A percentile compares a stretch with the other conserved stretches of the same genome.
Conservation (phyloP, 1,140 invertebrate species). For the Drosophila pruinosa region DNA sequence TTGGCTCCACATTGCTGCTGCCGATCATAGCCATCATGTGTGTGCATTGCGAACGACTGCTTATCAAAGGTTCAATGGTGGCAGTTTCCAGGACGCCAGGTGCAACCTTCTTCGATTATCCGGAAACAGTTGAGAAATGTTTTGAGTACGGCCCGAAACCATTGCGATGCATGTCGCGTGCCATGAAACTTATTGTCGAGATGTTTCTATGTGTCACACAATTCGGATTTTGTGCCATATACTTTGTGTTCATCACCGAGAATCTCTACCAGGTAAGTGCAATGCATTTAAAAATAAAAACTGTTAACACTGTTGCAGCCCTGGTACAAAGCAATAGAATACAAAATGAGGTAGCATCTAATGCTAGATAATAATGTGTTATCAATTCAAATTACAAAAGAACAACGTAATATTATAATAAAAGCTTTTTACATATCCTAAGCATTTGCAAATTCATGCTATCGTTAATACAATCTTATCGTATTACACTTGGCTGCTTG, state of each 20-base stretch:
- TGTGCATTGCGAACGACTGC: slow-evolving; percentile 88
- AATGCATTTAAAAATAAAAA: no score
- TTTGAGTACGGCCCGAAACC: slow-evolving; percentile 88
- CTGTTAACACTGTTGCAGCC: no score
- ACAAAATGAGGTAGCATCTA: no score
- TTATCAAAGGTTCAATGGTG: slow-evolving; percentile 62
- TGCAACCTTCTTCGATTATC: slow-evolving; percentile 85
- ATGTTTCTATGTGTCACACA: slow-evolving; percentile 95
- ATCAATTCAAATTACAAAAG: no score
- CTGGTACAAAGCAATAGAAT: no score
- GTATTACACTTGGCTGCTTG: no score
- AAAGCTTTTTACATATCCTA: no score
- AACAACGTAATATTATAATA: no score
- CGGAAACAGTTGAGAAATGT: slow-evolving; percentile 90
- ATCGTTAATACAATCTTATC: no score
- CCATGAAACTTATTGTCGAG: slow-evolving; percentile 88
- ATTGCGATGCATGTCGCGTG: slow-evolving; percentile 85
- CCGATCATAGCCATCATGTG: slow-evolving; percentile 88
- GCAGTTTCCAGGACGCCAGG: slow-evolving; percentile 68
- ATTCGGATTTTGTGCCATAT: slow-evolving; percentile 97
- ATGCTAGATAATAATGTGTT: no score
- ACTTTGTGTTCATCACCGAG: slow-evolving; percentile 95
- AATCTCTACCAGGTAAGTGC: slow-evolving; percentile 88
- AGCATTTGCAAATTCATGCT: no score
- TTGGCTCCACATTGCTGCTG: slow-evolving; percentile 87